Conservation (phyloP, 2,113 vertebrate genomes). For the Aegithalos caudatus region DNA sequence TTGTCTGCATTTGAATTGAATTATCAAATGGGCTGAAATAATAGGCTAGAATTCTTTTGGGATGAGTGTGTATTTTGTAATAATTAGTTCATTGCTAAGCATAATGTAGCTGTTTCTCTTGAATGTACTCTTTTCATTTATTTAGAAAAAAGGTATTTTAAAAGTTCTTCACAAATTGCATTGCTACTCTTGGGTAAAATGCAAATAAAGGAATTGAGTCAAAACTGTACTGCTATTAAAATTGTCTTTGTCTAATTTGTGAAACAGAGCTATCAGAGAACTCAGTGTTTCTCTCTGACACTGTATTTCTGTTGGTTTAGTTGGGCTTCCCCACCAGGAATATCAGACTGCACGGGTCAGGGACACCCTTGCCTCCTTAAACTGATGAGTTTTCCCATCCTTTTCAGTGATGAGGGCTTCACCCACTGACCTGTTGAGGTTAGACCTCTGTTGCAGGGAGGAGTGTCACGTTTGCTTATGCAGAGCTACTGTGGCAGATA, state of each 20-base stretch:
- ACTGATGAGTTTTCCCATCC: neutral
- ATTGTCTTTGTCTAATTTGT: neutral
- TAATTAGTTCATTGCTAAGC: neutral
- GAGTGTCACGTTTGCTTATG: neutral
- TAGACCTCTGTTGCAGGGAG: neutral
- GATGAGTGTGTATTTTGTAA: neutral
- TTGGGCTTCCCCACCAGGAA: neutral
- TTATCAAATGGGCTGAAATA: slow-evolving; percentile 5
- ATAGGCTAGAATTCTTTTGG: neutral
- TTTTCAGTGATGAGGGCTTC: neutral
- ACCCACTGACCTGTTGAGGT: neutral
- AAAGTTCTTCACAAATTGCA: neutral
- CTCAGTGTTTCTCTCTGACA: neutral
- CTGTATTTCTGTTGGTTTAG: neutral
- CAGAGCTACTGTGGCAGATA: neutral
- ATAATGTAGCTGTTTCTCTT: neutral
- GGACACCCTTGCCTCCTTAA: neutral
- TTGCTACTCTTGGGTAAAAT: neutral
- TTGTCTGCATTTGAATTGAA: neutral
- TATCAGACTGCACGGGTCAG: neutral
- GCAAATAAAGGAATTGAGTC: neutral
- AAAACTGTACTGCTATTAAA: neutral
- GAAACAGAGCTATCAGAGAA: neutral
- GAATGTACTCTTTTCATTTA: neutral
- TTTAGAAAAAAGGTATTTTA: neutral